Percentiles rank a stretch among this genome's conserved stretches.
Conservation (phyloP, 2,797 vertebrate species). For the Manis javanica region DNA sequence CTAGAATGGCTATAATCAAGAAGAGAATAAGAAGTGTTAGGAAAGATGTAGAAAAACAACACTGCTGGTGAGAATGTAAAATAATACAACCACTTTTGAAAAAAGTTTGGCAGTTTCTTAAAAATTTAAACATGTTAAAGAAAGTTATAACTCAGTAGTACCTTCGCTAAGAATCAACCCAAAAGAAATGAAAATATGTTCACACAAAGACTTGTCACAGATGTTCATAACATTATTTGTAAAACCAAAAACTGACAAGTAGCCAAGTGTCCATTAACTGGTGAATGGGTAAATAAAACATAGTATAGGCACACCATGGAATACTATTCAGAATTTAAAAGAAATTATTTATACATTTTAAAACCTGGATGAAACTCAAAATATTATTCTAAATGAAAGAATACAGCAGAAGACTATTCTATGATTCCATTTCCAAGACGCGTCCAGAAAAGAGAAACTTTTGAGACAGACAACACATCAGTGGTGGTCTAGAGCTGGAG, state of each 20-base stretch:
- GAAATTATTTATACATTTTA: neutral
- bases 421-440: neutral
- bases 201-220: neutral
- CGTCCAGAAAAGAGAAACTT: neutral
- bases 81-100: neutral
- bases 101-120: neutral
- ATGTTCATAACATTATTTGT: neutral
- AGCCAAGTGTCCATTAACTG: neutral
- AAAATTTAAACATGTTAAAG: neutral
- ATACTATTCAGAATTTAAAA: neutral
- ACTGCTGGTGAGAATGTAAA: neutral
- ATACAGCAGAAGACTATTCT: neutral
- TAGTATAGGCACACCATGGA: neutral
- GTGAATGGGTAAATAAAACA: neutral
- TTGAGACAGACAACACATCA: neutral
- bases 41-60: neutral
- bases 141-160: neutral
- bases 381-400: neutral
- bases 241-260: neutral
- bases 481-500: neutral
- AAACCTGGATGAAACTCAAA: neutral
- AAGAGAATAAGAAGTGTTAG: neutral
- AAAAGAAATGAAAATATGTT: neutral
- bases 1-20: neutral
- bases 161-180: neutral